phyloP scores from a whole-genome alignment of 2,797 vertebrate genomes.

The Pseudochromis fuscus region DNA sequence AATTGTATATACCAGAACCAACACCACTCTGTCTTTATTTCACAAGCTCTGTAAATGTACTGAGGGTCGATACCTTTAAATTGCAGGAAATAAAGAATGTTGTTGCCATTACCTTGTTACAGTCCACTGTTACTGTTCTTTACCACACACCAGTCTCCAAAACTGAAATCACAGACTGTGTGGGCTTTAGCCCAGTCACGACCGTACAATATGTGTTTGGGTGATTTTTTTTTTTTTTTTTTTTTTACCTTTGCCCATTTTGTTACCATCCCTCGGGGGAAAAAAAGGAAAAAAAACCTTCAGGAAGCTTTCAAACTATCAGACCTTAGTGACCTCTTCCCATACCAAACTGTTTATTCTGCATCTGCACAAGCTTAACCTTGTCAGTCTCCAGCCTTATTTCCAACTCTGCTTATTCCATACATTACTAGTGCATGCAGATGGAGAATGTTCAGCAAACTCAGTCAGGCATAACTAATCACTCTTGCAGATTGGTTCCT shows the following conservation, averaged over 20 bases:
- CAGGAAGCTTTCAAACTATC: constrained; percentile 62
- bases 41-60: too few species aligned
- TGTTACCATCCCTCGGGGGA: background rate
- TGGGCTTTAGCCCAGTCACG: background rate
- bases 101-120: background rate
- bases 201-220: background rate
- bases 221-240: constrained; percentile 9
- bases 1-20: background rate
- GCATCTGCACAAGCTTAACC: constrained; percentile 81
- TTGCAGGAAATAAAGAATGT: background rate
- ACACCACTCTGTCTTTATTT: too few species aligned
- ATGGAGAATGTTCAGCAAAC: constrained; percentile 84
- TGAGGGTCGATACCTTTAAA: too few species aligned
- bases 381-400: constrained; percentile 77
- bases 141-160: background rate
- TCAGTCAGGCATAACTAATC: constrained; percentile 88
- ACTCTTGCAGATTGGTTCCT: constrained; percentile 81
- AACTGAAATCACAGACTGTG: background rate
- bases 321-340: constrained; percentile 73
- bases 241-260: constrained; percentile 35
- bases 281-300: constrained; percentile 27
- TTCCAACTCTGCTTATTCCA: constrained; percentile 76
- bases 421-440: constrained; percentile 82
- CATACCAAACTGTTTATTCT: constrained; percentile 77
- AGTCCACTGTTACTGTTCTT: background rate